phyloP scores from a whole-genome alignment of 64 coral and sea anemone species.

The Montipora foliosa region DNA sequence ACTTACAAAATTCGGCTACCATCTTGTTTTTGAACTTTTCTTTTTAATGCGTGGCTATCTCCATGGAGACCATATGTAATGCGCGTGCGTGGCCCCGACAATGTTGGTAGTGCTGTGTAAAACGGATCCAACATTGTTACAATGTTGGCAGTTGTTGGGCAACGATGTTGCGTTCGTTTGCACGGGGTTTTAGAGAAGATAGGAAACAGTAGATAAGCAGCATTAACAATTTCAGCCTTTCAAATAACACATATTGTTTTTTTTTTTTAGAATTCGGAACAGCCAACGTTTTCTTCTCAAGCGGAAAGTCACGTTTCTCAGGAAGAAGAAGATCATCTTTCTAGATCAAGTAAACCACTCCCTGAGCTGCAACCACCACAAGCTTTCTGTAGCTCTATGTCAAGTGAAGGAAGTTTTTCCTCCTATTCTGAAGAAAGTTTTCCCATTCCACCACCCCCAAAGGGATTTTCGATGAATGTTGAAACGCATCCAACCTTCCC shows the following conservation, averaged over 20 bases:
- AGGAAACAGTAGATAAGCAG: no score
- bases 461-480: constrained; percentile 5
- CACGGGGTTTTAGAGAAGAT: no score
- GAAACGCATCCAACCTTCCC: constrained; percentile 3
- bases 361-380: background rate
- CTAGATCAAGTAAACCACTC: background rate
- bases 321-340: background rate
- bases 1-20: no score
- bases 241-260: background rate
- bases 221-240: no score
- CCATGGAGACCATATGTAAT: no score
- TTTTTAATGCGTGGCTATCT: no score
- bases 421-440: constrained; percentile 26
- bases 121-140: no score
- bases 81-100: no score
- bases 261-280: constrained; percentile 13
- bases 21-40: no score
- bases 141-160: no score
- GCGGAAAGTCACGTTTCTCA: background rate
- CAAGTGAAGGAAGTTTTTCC: background rate
- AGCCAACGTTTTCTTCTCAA: background rate
- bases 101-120: no score
- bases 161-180: no score
- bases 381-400: background rate
- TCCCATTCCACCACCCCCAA: background rate